phyloP scores from a whole-genome alignment of 92 coral and sea anemone genomes.

The Meandrina meandrites region DNA sequence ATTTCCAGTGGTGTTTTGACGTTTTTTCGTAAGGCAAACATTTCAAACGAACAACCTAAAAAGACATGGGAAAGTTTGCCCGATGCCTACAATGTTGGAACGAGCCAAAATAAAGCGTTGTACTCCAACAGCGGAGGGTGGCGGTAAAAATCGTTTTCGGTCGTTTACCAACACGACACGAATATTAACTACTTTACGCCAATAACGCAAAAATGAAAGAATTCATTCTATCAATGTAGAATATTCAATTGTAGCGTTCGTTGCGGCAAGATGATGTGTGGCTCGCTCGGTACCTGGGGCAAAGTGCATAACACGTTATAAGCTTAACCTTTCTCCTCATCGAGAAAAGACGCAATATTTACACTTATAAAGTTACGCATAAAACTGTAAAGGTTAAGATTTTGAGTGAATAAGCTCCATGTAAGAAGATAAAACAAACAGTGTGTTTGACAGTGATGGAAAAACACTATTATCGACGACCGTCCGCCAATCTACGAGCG shows the following conservation, averaged over 20 bases:
- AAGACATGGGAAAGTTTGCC: background rate
- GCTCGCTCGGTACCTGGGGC: background rate
- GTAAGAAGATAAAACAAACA: conserved; percentile 37
- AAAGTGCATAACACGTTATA: background rate
- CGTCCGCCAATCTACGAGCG: conserved; percentile 15
- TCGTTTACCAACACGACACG: background rate
- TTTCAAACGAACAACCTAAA: background rate
- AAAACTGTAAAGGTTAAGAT: conserved; percentile 20
- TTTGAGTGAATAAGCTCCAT: conserved; percentile 20
- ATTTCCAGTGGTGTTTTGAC: conserved; percentile 3
- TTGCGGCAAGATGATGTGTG: background rate
- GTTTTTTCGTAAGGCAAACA: background rate
- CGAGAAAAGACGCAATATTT: conserved; percentile 30
- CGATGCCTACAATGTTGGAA: background rate
- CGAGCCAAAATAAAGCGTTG: background rate
- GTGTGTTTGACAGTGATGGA: conserved; percentile 19
- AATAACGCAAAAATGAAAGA: background rate
- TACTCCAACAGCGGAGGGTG: background rate
- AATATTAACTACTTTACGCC: background rate
- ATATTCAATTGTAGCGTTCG: background rate
- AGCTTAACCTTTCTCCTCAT: conserved; percentile 27
- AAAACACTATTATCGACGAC: conserved; percentile 25
- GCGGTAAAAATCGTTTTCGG: background rate
- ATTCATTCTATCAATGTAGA: background rate
- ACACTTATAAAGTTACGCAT: conserved; percentile 16